Base-by-base conservation (phyloP, 2,888 invertebrate genomes). In the Drosophila paramelanica region DNA sequence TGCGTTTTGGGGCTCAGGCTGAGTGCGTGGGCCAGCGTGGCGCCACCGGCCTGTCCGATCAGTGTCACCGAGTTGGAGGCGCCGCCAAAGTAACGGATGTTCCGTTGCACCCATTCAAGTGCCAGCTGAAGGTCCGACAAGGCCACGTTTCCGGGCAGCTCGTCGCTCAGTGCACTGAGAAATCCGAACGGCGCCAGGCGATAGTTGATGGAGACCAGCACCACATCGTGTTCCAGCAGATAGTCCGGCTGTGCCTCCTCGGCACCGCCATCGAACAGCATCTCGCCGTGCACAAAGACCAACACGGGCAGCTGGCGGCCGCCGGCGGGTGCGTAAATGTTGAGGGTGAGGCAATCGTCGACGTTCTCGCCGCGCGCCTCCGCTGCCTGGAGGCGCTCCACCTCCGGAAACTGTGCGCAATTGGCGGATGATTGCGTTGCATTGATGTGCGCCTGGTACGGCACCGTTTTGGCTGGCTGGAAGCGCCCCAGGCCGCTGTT, bases 31-130 rank as follows among this genome's bases (percentile, higher is more conserved):
- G 93, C 93, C 31, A 94, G 91, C 0, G 92, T 92, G 3, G 92
- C 93, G 1, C 94, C 93, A 46, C 93, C 93, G 23, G 94, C 93
- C 78, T 94, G 93, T 1, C 94, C 94, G 46, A 93, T 91, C 3
- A 94, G 78, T 0, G 94, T 94, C 0, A 94, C 92, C 36, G 88
- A 87, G 6, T 82, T 76, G 5, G 93, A 89, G 77, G 93, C 91
- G 1, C 94, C 94, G 31, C 94, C 93, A 70, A 94, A 94, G 41
- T 87, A 68, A 3, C 69, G 79, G 14, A 94, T 93, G 79, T 94
- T 89, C 14, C 91, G 89, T 14, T 93, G 91, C 14, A 94, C 92
- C 94, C 94, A 94, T 60, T 93, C 86, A 41, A 94, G 79, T 0
- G 94, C 94, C 77, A 93, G 69, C 5, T 93, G 88, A 57, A 93